Evolutionary conservation across 2,888 invertebrate genomes (phyloP), one percentile per base, ranked within the genome.

Genomic region (Yponomeuta plumbellus): DNA sequence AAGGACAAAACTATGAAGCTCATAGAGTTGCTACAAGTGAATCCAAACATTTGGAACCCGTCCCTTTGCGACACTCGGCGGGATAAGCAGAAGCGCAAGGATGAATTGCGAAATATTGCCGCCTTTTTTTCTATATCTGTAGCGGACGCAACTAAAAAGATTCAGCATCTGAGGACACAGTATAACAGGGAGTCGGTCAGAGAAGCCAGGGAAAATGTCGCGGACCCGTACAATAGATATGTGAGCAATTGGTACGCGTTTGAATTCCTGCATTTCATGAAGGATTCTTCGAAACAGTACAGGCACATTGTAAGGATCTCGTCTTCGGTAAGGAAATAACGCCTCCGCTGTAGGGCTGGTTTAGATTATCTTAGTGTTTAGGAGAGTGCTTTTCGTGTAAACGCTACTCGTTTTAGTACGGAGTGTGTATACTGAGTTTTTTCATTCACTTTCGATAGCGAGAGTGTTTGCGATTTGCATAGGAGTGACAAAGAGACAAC

Each of bases 151-250:
- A 93, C 93, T 1, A 93, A 93, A 72, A 93, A 93, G 71, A 92
- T 93, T 66, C 93, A 93, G 70, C 93, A 93, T 68, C 79, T 93
- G 57, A 84, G 93, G 5, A 93, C 93, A 0, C 93, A 93, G 69
- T 93, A 93, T 71, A 93, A 93, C 72, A 87, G 93, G 8, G 93
- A 93, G 71, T 91, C 92, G 6, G 91, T 90, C 59, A 85, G 92
- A 57, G 93, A 93, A 84, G 84, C 89, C 17, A 84, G 92, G 34
- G 92, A 88, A 0, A 80, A 81, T 56, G 77, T 78, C 0, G 92
- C 92, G 66, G 92, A 91, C 4, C 92, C 93, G 11, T 88, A 88
- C 68, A 92, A 93, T 20, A 86, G 88, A 76, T 93, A 88, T 69
- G 74, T 89, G 34, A 90, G 90, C 72, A 90, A 88, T 72, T 91